Evolutionary conservation across 1,140 invertebrate genomes (phyloP), one percentile per base, ranked within the genome.

Genomic region (Daktulosphaira vitifoliae): DNA sequence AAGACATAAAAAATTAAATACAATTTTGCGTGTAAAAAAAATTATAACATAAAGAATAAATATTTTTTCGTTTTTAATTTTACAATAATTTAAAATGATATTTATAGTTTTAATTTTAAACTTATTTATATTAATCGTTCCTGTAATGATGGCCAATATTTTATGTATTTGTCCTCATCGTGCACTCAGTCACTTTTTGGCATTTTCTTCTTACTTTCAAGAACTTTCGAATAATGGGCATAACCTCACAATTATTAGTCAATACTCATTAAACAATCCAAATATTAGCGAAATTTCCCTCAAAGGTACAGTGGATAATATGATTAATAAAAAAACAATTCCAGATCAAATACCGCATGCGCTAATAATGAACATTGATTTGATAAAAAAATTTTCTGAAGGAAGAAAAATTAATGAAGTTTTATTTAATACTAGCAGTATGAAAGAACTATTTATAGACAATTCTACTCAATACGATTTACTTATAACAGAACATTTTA

Each of bases 161-260:
- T 68, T 75, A 26, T 70, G 62, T 16, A 46, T 74, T 13, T 69
- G 72, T 50, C 70, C 71, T 9, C 48, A 69, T 16, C 38, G 51
- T 2, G 67, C 68, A 3, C 69, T 66, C 59, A 76, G 74, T 62
- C 75, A 76, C 59, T 70, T 69, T 46, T 46, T 67, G n/a, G 78
- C 0, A 79, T 77, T 13, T 72, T 72, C 23, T 2, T 23, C 29
- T 2, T 67, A 75, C 1, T 52, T 75, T 6, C 53, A 69, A 15
- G 72, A 66, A 16, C 66, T 76, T n/a, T 73, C 72, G 0, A 46
- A 46, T 4, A 44, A 70, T 53, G 71, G 71, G 18, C 75, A 76
- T 67, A 38, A 71, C n/a, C 26, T 75, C 0, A 70, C 68, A 1
- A 66, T 74, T 0, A 46, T 72, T 15, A 73, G 70, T 51, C 54